Conservation (phyloP, 2,888 invertebrate genomes). For the Synergus itoensis region DNA sequence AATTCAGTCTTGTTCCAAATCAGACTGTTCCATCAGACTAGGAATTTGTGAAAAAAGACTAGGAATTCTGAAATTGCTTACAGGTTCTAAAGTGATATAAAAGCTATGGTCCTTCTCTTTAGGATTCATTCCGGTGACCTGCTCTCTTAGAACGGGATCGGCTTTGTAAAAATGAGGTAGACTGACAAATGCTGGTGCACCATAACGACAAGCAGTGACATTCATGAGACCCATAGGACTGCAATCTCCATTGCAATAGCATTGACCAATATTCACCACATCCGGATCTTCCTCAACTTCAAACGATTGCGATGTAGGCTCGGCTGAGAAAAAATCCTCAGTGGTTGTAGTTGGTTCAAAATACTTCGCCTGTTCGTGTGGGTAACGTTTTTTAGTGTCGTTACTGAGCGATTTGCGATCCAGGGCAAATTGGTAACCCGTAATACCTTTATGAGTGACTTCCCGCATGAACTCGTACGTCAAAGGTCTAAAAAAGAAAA, state of each 20-base stretch:
- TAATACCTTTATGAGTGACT: slow-evolving; percentile 80
- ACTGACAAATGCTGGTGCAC: slow-evolving; percentile 90
- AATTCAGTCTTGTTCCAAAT: not conserved
- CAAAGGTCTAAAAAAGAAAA: slow-evolving; percentile 58
- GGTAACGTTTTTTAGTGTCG: slow-evolving; percentile 68
- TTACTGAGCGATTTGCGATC: slow-evolving; percentile 81
- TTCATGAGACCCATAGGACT: slow-evolving; percentile 87
- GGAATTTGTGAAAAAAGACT: slow-evolving; percentile 13
- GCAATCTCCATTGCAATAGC: slow-evolving; percentile 87
- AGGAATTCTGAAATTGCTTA: slow-evolving; percentile 70
- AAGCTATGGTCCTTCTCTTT: slow-evolving; percentile 86
- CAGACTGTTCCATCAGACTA: not conserved
- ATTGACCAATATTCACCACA: slow-evolving; percentile 76
- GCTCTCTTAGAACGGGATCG: slow-evolving; percentile 83
- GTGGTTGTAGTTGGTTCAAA: slow-evolving; percentile 73
- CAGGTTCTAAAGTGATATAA: slow-evolving; percentile 88
- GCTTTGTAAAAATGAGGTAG: slow-evolving; percentile 91
- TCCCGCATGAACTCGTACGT: slow-evolving; percentile 80
- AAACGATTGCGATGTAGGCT: slow-evolving; percentile 53
- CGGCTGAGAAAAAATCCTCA: slow-evolving; percentile 71
- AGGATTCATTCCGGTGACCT: slow-evolving; percentile 85
- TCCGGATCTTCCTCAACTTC: slow-evolving; percentile 64
- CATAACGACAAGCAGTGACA: slow-evolving; percentile 88
- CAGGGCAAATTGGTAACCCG: slow-evolving; percentile 85
- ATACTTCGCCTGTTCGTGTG: slow-evolving; percentile 73